Evolutionary conservation across 1,140 invertebrate species (phyloP).

Genomic region (Eriosoma lanigerum): DNA sequence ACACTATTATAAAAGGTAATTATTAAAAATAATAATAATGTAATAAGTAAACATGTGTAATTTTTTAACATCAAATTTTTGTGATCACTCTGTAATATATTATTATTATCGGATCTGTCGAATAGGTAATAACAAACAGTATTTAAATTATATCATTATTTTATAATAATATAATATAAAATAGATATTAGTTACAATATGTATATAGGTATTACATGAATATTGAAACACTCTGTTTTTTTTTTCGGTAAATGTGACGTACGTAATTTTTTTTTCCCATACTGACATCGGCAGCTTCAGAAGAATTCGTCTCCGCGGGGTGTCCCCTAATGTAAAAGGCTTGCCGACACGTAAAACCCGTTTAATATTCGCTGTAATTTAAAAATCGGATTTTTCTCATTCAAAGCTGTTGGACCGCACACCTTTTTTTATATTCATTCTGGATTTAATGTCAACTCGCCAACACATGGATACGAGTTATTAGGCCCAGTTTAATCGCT

Average conservation of each 20-base stretch:
- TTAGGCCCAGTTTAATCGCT: conserved; percentile 34
- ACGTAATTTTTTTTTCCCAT: not conserved
- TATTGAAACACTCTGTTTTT: conserved; percentile 31
- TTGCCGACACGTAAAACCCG: conserved; percentile 47
- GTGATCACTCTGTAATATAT: no score
- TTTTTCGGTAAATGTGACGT: conserved; percentile 37
- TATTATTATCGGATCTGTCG: no score
- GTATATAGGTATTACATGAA: not conserved
- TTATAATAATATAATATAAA: no score
- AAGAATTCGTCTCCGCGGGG: conserved; percentile 35
- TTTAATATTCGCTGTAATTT: conserved; percentile 50
- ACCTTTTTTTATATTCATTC: not conserved
- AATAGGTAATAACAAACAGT: no score
- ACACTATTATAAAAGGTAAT: no score
- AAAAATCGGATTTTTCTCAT: conserved; percentile 42
- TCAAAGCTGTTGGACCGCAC: conserved; percentile 5
- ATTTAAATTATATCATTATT: no score
- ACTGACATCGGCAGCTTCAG: conserved; percentile 34
- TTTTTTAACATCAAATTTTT: no score
- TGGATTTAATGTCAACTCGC: conserved; percentile 38
- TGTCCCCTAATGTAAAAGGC: conserved; percentile 40
- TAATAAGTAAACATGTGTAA: no score
- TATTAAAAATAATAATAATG: no score
- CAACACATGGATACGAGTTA: conserved; percentile 1
- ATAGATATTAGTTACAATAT: no score